Evolutionary conservation across 2,888 invertebrate genomes (phyloP).

Genomic region (Tachystola acroxantha): DNA sequence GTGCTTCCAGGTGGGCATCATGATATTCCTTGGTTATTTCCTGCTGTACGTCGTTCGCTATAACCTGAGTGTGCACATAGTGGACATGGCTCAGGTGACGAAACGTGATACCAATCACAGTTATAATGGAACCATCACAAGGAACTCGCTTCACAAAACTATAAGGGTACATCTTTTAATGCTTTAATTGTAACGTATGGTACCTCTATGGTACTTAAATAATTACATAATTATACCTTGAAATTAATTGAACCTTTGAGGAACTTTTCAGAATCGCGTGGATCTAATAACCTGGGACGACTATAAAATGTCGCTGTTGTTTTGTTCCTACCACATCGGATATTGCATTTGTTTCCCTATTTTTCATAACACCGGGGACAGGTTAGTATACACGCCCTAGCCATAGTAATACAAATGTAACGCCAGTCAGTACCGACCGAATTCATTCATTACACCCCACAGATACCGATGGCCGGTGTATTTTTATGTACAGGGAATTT

Average conservation of each 20-base stretch:
- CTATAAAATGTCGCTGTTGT: conserved; percentile 49
- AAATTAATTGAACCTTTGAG: too few species aligned
- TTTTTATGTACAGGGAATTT: too few species aligned
- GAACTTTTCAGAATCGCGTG: conserved; percentile 39
- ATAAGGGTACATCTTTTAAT: background rate
- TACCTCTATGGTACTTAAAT: too few species aligned
- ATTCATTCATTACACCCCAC: too few species aligned
- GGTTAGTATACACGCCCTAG: too few species aligned
- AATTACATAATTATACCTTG: too few species aligned
- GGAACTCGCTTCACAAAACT: background rate
- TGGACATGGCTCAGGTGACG: conserved; percentile 46
- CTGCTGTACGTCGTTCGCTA: conserved; percentile 58
- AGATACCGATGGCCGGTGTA: too few species aligned
- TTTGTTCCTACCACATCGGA: conserved; percentile 65
- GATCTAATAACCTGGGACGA: conserved; percentile 57
- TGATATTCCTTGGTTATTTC: conserved; percentile 77
- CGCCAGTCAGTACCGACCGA: too few species aligned
- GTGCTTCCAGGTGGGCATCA: conserved; percentile 63
- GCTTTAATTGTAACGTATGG: background rate
- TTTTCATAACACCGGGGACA: conserved; percentile 62
- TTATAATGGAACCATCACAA: background rate
- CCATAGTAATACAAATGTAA: too few species aligned
- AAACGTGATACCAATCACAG: background rate
- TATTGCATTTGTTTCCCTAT: conserved; percentile 67
- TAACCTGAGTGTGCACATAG: conserved; percentile 65